Evolutionary conservation across 1,140 invertebrate genomes (phyloP).

Genomic region (Myzus persicae): DNA sequence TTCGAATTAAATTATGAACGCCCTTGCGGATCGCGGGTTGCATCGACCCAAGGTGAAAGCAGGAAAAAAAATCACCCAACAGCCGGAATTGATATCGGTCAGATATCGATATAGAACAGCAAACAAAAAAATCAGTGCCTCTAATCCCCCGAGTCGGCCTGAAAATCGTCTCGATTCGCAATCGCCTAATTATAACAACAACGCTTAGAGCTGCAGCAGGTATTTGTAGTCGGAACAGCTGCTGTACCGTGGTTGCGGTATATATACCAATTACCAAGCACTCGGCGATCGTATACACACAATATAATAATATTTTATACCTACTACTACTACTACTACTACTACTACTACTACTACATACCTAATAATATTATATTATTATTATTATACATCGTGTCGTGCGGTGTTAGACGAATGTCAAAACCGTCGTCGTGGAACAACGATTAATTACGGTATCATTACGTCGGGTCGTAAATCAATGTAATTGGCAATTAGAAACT

Average conservation of each 20-base stretch:
- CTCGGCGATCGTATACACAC: neutral
- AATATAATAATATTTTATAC: neutral
- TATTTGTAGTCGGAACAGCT: neutral
- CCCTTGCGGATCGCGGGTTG: too few relatives aligned
- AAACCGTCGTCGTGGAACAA: conserved; percentile 1
- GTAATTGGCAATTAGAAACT: conserved; percentile 58
- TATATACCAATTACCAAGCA: too few relatives aligned
- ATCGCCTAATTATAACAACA: too few relatives aligned
- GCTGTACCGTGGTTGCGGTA: neutral
- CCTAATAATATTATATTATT: neutral
- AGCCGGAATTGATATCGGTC: too few relatives aligned
- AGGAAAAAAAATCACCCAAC: too few relatives aligned
- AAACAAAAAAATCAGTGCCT: too few relatives aligned
- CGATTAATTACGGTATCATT: conserved; percentile 47
- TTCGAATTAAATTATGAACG: too few relatives aligned
- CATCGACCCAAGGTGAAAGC: too few relatives aligned
- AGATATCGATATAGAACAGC: too few relatives aligned
- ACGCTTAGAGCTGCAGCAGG: neutral
- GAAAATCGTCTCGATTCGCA: too few relatives aligned
- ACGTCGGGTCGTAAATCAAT: conserved; percentile 51
- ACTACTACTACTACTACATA: too few relatives aligned
- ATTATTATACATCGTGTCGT: conserved; percentile 9
- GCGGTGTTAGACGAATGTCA: conserved; percentile 35
- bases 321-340: neutral
- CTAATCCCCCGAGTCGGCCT: too few relatives aligned